A percentile compares a stretch with the other conserved stretches of the same genome.
phyloP scores from a whole-genome alignment of 2,797 vertebrate genomes.

The Ceyx erithaca region DNA sequence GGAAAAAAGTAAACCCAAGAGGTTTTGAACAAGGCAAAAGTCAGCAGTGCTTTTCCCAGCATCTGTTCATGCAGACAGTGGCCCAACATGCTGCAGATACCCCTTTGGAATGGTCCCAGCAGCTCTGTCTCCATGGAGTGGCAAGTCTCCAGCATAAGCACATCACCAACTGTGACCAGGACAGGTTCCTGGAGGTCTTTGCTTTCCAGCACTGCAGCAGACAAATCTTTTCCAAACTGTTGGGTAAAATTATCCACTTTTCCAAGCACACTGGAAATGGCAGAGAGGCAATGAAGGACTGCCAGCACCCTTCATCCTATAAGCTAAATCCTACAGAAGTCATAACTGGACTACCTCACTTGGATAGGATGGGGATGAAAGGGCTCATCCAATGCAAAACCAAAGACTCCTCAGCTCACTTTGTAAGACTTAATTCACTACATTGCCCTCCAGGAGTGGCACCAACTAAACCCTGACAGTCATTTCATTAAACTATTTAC shows the following conservation, averaged over 20 bases:
- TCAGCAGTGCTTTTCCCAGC: not conserved
- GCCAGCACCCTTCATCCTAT: not conserved
- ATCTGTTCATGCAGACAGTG: not conserved
- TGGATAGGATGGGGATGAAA: not conserved
- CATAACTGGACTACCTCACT: not conserved
- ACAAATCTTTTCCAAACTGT: not conserved
- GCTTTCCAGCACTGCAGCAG: not conserved
- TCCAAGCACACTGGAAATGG: not conserved
- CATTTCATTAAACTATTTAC: not conserved
- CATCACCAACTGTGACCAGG: rapidly evolving
- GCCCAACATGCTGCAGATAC: not conserved
- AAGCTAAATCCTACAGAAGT: not conserved
- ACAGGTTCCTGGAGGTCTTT: not conserved
- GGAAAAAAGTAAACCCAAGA: not conserved
- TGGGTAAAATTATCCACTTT: not conserved
- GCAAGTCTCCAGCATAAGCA: rapidly evolving
- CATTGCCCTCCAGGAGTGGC: not conserved
- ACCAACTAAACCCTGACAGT: not conserved
- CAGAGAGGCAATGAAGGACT: not conserved
- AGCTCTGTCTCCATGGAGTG: not conserved
- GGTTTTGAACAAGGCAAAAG: not conserved
- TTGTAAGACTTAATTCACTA: not conserved
- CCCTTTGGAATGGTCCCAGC: not conserved
- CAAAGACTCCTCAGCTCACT: not conserved
- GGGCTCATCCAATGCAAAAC: not conserved